Evolutionary conservation across 2,888 invertebrate genomes (phyloP).

Genomic region (Microdon myrmicae): DNA sequence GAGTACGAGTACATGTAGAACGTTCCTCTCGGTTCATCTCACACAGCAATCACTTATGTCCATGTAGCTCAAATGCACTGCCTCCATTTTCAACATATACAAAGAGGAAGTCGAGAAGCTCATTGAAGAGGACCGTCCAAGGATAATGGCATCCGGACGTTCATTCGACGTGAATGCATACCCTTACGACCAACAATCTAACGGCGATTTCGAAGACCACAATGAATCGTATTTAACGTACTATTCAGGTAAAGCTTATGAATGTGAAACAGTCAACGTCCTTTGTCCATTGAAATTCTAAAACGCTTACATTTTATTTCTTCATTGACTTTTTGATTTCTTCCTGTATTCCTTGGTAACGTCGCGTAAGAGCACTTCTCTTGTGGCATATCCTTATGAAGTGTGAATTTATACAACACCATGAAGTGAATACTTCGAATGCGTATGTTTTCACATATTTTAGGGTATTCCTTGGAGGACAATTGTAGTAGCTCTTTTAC

Average conservation of each 20-base stretch:
- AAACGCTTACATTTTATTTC: no score
- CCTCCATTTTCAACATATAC: conserved; percentile 66
- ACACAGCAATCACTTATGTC: conserved; percentile 2
- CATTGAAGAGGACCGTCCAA: conserved; percentile 66
- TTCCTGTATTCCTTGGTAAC: no score
- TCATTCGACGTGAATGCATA: conserved; percentile 65
- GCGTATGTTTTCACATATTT: conserved; percentile 15
- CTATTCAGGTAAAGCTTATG: conserved; percentile 60
- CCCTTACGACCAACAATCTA: conserved; percentile 61
- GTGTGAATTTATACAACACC: conserved; percentile 36
- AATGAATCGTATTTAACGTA: conserved; percentile 66
- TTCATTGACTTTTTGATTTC: no score
- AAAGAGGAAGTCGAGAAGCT: conserved; percentile 65
- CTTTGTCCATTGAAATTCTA: no score
- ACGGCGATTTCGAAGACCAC: conserved; percentile 63
- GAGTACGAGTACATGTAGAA: conserved; percentile 29
- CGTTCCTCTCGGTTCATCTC: conserved; percentile 1
- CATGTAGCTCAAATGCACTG: conserved; percentile 64
- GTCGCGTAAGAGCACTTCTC: no score
- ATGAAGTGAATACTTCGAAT: conserved; percentile 19
- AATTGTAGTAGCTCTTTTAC: conserved; percentile 7
- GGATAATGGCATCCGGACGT: conserved; percentile 66
- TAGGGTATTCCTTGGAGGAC: conserved; percentile 1
- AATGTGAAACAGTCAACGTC: not conserved
- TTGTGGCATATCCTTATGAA: not conserved